Evolutionary conservation across 2,113 vertebrate species (phyloP), one percentile per base, ranked within the genome.

Genomic region (Taurulus bubalis): DNA sequence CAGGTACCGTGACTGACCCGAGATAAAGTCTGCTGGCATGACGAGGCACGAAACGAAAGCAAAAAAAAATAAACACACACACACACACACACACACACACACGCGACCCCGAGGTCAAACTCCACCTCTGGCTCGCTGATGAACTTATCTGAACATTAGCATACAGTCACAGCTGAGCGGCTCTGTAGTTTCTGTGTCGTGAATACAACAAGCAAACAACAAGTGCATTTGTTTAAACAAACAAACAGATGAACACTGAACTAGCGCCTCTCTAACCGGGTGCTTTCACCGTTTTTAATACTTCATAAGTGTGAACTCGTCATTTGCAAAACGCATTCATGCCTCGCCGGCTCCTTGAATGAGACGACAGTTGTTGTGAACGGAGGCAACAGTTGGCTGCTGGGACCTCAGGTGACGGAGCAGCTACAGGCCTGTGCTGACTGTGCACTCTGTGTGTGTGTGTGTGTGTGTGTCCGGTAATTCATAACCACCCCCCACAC

Each of bases 351-450:
- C 1, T 34, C 34, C 74, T 49, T 51, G 75, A 26, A 6, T 56
- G 53, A 83, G 58, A 75, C 79, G 76, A 71, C 82, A 77, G 84
- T 79, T 83, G 85, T 73, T 84, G 75, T 30, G 58, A 73, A 69
- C 60, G 12, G 68, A 71, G 87, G 63, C 69, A 87, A 86, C 87
- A 87, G 79, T 76, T 51, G 80, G 70, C 72, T 59, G 78, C 65
- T 82, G 85, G 66, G 75, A 88, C 89, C 85, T 88, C 80, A 89
- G 91, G 89, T 92, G 91, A 90, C 89, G 75, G 87, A 88, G 75
- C 84, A 89, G 82, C 89, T 68, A 77, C 76, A 40, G 85, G 79
- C 66, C 86, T 84, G 55, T 58, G 91, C 90, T 92, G 91, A 90
- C 87, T 79, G 77, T 62, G 89, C 89, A 87, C 73, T 90, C 51